These are phyloP conservation scores for Lycopodina hypogea DNA, from an alignment of 37 sponge, comb jelly and placozoan genomes.

Conservation along the genomic window DNA sequence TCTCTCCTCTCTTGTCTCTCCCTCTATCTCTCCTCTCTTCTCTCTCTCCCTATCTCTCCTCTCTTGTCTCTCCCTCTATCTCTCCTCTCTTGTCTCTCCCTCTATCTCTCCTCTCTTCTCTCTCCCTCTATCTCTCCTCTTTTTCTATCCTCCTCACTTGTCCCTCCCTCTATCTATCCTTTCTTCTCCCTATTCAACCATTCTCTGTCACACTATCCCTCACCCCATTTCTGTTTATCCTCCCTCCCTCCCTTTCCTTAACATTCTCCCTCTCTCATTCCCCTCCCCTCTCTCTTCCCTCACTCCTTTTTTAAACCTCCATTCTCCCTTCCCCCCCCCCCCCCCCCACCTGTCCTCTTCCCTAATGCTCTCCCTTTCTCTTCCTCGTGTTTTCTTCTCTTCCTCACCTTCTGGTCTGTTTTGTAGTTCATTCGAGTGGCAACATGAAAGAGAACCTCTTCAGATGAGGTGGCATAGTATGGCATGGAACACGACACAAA, in stretches of 20 bases:
- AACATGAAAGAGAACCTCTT: constrained; percentile 95
- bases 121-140: too few species aligned
- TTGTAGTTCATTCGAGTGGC: constrained; percentile 78
- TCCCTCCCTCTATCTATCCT: too few species aligned
- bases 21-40: too few species aligned
- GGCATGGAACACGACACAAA: constrained; percentile 66
- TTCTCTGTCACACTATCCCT: too few species aligned
- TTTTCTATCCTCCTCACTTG: too few species aligned
- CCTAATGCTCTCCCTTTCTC: background rate
- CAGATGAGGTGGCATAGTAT: constrained; percentile 91
- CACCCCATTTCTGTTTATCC: background rate
- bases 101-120: too few species aligned
- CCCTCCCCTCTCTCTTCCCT: background rate
- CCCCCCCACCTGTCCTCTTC: background rate
- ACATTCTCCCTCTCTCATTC: background rate
- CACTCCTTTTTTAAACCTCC: background rate
- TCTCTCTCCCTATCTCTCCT: too few species aligned
- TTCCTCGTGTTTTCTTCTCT: background rate
- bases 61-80: too few species aligned
- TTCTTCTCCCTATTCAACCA: too few species aligned
- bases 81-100: too few species aligned
- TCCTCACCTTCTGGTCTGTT: constrained; percentile 52
- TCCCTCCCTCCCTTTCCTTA: background rate
- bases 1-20: too few species aligned
- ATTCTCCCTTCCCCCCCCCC: background rate